These are phyloP conservation scores for Bombus pascuorum DNA, from an alignment of 1,140 invertebrate genomes.

Conservation along the genomic window DNA sequence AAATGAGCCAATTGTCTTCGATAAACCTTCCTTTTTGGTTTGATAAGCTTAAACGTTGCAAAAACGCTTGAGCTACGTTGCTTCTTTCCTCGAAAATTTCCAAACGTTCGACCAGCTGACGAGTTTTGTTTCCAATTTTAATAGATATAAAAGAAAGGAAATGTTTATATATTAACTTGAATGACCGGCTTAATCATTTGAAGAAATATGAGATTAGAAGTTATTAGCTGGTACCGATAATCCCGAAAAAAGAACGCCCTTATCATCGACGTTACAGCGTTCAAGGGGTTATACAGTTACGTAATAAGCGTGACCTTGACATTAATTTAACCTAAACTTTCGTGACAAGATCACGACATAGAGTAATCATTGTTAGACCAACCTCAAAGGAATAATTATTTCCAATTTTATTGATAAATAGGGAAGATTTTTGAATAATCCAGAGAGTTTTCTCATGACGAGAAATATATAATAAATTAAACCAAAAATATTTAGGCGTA, in stretches of 20 bases:
- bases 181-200: too few species aligned
- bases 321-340: conserved; percentile 13
- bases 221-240: conserved; percentile 11
- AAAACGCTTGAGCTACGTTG: neutral
- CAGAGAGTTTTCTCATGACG: too few species aligned
- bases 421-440: too few species aligned
- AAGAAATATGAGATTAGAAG: too few species aligned
- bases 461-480: too few species aligned
- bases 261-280: conserved; percentile 10
- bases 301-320: conserved; percentile 14
- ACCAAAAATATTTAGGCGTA: too few species aligned
- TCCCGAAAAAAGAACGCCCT: neutral
- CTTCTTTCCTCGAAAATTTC: too few species aligned
- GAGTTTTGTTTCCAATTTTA: too few species aligned
- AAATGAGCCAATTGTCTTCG: neutral
- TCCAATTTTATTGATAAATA: too few species aligned
- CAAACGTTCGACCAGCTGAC: too few species aligned
- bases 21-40: neutral
- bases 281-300: conserved; percentile 21
- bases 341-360: neutral
- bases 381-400: neutral
- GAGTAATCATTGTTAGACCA: neutral
- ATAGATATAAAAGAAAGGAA: too few species aligned
- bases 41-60: conserved; percentile 2
- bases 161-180: too few species aligned